These are phyloP conservation scores for Catocala fraxini DNA, from an alignment of 2,888 invertebrate species.

Conservation along the genomic window DNA sequence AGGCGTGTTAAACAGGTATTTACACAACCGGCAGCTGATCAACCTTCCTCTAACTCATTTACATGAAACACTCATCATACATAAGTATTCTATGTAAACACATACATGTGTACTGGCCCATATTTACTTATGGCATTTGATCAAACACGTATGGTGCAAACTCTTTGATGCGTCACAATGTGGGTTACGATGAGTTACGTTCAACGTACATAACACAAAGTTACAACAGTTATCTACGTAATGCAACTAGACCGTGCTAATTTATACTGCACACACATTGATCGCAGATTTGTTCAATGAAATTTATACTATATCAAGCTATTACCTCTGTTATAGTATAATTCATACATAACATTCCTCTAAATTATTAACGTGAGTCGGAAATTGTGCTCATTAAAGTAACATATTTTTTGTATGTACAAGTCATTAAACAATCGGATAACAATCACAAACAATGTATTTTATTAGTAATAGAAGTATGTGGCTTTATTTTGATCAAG, in stretches of 20 bases:
- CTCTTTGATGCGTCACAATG: slow-evolving; percentile 49
- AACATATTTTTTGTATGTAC: slow-evolving; percentile 8
- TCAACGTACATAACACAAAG: slow-evolving; percentile 45
- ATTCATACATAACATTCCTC: too few species aligned
- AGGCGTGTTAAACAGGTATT: slow-evolving; percentile 63
- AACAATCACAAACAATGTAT: slow-evolving; percentile 22
- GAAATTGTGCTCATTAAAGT: not conserved
- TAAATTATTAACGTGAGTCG: not conserved
- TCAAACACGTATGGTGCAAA: slow-evolving; percentile 60
- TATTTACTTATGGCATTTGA: slow-evolving; percentile 51
- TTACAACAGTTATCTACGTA: slow-evolving; percentile 49
- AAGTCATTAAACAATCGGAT: slow-evolving; percentile 8
- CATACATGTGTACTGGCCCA: slow-evolving; percentile 41
- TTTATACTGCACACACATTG: slow-evolving; percentile 28
- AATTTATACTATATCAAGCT: slow-evolving; percentile 4
- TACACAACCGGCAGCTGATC: slow-evolving; percentile 71
- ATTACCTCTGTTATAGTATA: too few species aligned
- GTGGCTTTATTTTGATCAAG: slow-evolving; percentile 35
- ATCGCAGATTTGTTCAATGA: slow-evolving; percentile 9
- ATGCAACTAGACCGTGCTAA: slow-evolving; percentile 35
- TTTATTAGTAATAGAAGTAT: slow-evolving; percentile 26
- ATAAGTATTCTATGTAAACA: slow-evolving; percentile 35
- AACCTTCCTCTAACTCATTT: slow-evolving; percentile 65
- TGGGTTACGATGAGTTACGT: slow-evolving; percentile 57
- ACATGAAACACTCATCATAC: slow-evolving; percentile 61